Base-by-base conservation (phyloP, 2,888 invertebrate species). In the Auanema sp. region DNA sequence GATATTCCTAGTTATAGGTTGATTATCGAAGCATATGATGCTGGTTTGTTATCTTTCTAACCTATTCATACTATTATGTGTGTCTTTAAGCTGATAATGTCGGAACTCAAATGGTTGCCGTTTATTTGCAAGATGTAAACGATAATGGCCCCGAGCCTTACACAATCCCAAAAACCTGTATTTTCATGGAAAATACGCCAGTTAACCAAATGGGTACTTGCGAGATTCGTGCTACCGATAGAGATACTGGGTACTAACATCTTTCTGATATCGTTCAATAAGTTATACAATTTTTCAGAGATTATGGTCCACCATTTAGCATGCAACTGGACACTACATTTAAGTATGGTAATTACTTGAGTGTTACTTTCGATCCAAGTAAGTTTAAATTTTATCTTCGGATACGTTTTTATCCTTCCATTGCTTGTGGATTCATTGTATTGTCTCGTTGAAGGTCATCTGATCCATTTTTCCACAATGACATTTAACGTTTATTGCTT, bases 341-440 rank as follows among this genome's bases (percentile, higher is more conserved):
- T 69, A 68, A 79, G 33, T 79, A 69, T 63, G 60, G 69, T 81
- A 91, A 93, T 42, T 93, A 93, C 25, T 94, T 97, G 85, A 93
- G 92, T 88, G 93, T 97, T 59, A 92, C 93, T 85, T 95, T 95
- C 87, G 93, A 94, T 87, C 93, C 92, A 86, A 93, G 91, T 91
- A 85, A 88, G 90, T 88, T 53, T 33, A 47, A 10, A 12, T 24
- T 33, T 33, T 33, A 33, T 33, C n/a, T n/a, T n/a, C n/a, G n/a
- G n/a, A n/a, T n/a, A n/a, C n/a, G n/a, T n/a, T n/a, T n/a, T n/a
- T n/a, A n/a, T n/a, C n/a, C n/a, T n/a, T n/a, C n/a, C n/a, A n/a
- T n/a, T n/a, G n/a, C n/a, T n/a, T 33, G 33, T 33, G 33, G 8
- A 5, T 33, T 33, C 33, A 33, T 33, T 33, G 33, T 33, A 16